Conservation (phyloP, 2,113 vertebrate species). For the Oplegnathus fasciatus region DNA sequence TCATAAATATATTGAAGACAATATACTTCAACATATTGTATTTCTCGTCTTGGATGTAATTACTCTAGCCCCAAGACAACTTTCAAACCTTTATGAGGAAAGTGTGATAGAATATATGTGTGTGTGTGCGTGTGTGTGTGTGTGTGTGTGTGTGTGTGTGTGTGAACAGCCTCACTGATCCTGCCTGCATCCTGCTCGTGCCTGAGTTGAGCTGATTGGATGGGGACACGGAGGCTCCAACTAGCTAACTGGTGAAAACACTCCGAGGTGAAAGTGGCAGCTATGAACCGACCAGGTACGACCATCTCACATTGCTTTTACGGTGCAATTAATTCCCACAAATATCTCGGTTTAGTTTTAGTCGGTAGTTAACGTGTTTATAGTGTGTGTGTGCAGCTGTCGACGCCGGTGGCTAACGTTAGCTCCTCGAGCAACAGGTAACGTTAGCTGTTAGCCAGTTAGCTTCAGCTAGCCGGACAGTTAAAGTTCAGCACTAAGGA, state of each 20-base stretch:
- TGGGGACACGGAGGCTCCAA: constrained; percentile 9
- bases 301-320: not conserved
- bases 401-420: not conserved
- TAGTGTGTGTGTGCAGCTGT: not conserved
- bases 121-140: too few relatives aligned
- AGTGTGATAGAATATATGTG: too few relatives aligned
- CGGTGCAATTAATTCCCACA: fast-evolving
- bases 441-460: constrained; percentile 21
- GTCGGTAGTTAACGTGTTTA: not conserved
- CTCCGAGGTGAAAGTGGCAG: constrained; percentile 22
- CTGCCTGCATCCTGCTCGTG: not conserved
- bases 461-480: constrained; percentile 19
- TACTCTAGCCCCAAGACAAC: too few relatives aligned
- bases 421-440: constrained; percentile 68
- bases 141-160: not conserved
- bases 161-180: constrained; percentile 43
- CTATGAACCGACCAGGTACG: constrained; percentile 78
- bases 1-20: too few relatives aligned
- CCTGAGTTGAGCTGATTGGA: constrained; percentile 27
- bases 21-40: too few relatives aligned
- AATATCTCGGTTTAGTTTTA: not conserved
- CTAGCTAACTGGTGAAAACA: not conserved
- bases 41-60: too few relatives aligned
- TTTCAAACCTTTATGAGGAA: too few relatives aligned
- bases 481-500: constrained; percentile 70